Percentiles rank a stretch among this genome's conserved stretches.
phyloP scores from a whole-genome alignment of 1,140 invertebrate species.

The Pygmarrhopalites habei region DNA sequence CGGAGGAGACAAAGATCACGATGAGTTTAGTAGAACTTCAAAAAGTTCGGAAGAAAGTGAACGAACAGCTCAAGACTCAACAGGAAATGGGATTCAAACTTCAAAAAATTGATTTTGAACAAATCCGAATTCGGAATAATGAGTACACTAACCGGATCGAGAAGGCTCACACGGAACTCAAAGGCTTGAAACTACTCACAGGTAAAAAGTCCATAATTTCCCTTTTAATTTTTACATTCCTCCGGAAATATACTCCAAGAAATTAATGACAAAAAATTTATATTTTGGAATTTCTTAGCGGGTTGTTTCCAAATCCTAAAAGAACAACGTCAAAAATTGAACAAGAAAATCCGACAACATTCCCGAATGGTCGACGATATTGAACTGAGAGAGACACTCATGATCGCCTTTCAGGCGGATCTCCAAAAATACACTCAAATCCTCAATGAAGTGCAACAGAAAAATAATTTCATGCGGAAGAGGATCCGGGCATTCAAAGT shows the following conservation, averaged over 20 bases:
- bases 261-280: background rate
- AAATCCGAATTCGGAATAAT: constrained; percentile 13
- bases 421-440: constrained; percentile 12
- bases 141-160: constrained; percentile 7
- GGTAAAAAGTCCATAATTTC: too few species aligned
- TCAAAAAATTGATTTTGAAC: constrained; percentile 22
- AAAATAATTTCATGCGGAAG: constrained; percentile 10
- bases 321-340: constrained; percentile 6
- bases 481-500: constrained; percentile 8
- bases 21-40: constrained; percentile 10
- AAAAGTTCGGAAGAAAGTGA: constrained; percentile 15
- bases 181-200: constrained; percentile 15
- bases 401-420: constrained; percentile 1
- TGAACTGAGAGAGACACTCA: constrained; percentile 5
- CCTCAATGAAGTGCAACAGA: background rate
- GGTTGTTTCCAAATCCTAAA: constrained; percentile 13
- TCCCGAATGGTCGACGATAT: constrained; percentile 1
- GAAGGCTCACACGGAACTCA: constrained; percentile 12
- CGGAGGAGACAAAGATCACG: constrained; percentile 21
- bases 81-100: constrained; percentile 16
- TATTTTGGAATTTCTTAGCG: constrained; percentile 7
- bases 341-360: background rate
- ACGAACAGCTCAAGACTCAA: constrained; percentile 12
- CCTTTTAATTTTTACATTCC: too few species aligned
- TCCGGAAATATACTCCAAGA: too few species aligned